Percentiles rank a stretch among this genome's conserved stretches.
Conservation (phyloP, 2,113 vertebrate species). For the Cettia cetti region DNA sequence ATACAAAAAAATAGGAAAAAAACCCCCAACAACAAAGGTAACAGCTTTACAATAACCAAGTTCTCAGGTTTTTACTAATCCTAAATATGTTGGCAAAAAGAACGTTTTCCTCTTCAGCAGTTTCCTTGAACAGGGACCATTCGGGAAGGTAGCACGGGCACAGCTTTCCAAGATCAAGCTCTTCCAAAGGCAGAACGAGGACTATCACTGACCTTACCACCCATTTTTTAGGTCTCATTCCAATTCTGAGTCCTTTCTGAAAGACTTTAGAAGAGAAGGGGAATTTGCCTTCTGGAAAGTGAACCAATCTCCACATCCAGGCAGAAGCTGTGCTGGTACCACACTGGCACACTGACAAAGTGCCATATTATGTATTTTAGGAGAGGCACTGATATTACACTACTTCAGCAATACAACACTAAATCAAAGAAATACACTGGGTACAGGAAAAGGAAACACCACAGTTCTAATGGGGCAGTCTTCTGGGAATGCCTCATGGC, state of each 20-base stretch:
- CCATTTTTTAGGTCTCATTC: not conserved
- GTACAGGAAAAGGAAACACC: not conserved
- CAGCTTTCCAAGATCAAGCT: not conserved
- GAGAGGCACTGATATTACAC: not conserved
- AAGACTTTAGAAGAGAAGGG: not conserved
- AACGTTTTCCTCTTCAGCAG: not conserved
- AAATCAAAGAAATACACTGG: not conserved
- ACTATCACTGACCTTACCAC: not conserved
- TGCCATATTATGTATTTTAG: not conserved
- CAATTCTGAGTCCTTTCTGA: not conserved
- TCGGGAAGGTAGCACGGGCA: accelerated
- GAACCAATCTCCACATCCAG: not conserved
- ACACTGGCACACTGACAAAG: not conserved
- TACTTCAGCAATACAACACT: not conserved
- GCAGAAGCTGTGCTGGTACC: not conserved
- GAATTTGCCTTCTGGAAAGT: not conserved
- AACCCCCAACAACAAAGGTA: not conserved
- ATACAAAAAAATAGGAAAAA: not conserved
- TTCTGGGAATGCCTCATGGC: not conserved
- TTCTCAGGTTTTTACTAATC: not conserved
- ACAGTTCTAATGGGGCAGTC: not conserved
- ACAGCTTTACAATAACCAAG: not conserved
- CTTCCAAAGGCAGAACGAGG: not conserved
- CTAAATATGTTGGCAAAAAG: not conserved
- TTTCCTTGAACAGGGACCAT: not conserved